phyloP scores from a whole-genome alignment of 64 coral and sea anemone genomes.

The Acropora tenuis region DNA sequence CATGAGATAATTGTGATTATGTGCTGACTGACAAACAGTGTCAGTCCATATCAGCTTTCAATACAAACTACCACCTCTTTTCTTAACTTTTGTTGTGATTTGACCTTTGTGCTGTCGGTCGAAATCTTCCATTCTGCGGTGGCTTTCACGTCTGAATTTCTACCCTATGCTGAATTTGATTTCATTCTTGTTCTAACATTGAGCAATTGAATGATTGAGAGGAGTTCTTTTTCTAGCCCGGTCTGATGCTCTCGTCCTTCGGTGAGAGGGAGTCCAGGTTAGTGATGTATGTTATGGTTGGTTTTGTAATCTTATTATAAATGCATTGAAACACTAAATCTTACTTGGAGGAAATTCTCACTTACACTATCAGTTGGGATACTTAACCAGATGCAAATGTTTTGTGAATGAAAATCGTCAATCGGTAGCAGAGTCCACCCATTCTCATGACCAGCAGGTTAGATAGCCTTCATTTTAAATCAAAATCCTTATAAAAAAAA shows the following conservation, averaged over 20 bases:
- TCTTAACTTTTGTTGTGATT: not conserved
- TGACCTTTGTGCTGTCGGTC: not conserved
- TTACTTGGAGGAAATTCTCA: no score
- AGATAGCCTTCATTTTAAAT: no score
- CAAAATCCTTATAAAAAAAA: no score
- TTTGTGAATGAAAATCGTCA: no score
- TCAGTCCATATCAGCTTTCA: not conserved
- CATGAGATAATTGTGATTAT: not conserved
- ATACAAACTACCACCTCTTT: not conserved
- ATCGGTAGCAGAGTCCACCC: no score
- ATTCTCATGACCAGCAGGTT: no score
- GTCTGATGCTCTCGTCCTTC: constrained; percentile 30
- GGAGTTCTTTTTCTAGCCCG: not conserved
- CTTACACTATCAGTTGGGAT: no score
- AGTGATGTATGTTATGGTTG: not conserved
- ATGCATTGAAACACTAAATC: no score
- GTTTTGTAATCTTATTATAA: not conserved
- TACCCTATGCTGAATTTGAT: not conserved
- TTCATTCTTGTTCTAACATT: not conserved
- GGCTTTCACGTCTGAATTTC: not conserved
- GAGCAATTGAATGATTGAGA: not conserved
- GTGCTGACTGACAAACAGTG: not conserved
- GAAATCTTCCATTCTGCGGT: no score
- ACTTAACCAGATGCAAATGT: no score
- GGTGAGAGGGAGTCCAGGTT: constrained; percentile 33